Base-by-base conservation (phyloP, 2,113 vertebrate species). In the Rhipidura dahli region DNA sequence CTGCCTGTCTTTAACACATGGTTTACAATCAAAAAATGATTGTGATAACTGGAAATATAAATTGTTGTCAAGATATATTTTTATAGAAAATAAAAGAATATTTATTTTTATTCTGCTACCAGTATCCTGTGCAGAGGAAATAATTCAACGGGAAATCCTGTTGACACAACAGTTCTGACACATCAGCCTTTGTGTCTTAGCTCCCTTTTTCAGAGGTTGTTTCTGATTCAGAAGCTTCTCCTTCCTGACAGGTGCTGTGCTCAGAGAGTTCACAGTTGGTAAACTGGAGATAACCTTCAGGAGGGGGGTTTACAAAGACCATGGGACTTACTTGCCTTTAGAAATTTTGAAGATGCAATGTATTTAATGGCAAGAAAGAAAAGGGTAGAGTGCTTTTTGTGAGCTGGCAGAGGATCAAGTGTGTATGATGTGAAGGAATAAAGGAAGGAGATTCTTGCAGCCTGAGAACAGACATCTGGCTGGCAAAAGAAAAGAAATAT, bases 111-210 rank as follows among this genome's bases (percentile, higher is more conserved):
- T 82, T 92, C 64, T 75, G 27, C 50, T 84, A 39, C 64, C 57
- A 50, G 35, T 63, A 76, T 94, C 89, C 96, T 86, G 89, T 88
- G 50, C 31, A 35, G 68, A 85, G 90, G 88, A 96, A 92, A 82
- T 91, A 97, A 89, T 96, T 92, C 76, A 84, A 59, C 42, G 1
- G 97, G 96, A 97, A 96, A 95, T 97, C 96, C 95, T 96, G 94
- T 97, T 96, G 93, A 91, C 72, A 93, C 50, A 64, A 90, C 30
- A 39, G 88, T 95, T 90, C 87, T 93, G 93, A 84, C 51, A 90
- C 53, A 89, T 59, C 87, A 73, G 80, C 86, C 64, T 95, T 97
- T 96, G 80, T 96, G 69, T 66, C 82, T 92, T 93, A 54, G 60
- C 92, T 97, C 93, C 73, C 72, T 87, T 39, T 93, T 79, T 91